Conservation (phyloP, 2,797 vertebrate species). For the Semaprochilodus insignis region DNA sequence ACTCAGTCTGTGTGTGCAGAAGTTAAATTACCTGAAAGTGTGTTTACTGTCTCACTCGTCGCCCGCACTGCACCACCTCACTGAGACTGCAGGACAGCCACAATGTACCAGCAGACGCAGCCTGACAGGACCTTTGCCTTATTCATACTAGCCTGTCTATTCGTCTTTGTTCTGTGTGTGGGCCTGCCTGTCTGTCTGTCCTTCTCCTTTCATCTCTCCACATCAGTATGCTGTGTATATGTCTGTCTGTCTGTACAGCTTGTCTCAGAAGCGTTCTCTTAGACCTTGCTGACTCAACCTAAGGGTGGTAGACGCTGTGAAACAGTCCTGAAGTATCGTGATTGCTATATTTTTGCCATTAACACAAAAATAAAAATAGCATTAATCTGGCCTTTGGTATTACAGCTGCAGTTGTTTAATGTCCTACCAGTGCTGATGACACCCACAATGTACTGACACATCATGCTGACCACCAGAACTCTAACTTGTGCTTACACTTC, state of each 20-base stretch:
- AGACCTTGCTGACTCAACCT: too few species aligned
- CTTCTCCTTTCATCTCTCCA: neutral
- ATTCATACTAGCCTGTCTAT: neutral
- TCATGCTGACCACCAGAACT: neutral
- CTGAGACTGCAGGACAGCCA: neutral
- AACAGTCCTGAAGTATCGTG: too few species aligned
- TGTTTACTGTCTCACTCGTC: slow-evolving; percentile 16
- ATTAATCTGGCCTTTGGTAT: too few species aligned
- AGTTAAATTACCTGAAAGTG: slow-evolving; percentile 47
- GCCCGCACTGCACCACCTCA: slow-evolving; percentile 18
- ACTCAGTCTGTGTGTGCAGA: slow-evolving; percentile 44
- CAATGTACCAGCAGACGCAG: too few species aligned
- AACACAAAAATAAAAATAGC: too few species aligned
- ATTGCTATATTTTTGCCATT: too few species aligned
- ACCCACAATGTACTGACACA: neutral
- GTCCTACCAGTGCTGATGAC: neutral
- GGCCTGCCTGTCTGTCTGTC: neutral
- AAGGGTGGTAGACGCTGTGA: too few species aligned
- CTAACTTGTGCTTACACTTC: neutral
- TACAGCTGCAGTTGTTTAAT: too few species aligned
- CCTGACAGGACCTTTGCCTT: neutral
- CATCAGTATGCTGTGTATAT: slow-evolving; percentile 52
- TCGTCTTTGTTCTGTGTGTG: neutral
- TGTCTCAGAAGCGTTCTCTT: neutral
- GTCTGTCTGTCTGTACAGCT: slow-evolving; percentile 26